Evolutionary conservation across 1,140 invertebrate species (phyloP), one percentile per base, ranked within the genome.

Genomic region (Nephila pilipes): DNA sequence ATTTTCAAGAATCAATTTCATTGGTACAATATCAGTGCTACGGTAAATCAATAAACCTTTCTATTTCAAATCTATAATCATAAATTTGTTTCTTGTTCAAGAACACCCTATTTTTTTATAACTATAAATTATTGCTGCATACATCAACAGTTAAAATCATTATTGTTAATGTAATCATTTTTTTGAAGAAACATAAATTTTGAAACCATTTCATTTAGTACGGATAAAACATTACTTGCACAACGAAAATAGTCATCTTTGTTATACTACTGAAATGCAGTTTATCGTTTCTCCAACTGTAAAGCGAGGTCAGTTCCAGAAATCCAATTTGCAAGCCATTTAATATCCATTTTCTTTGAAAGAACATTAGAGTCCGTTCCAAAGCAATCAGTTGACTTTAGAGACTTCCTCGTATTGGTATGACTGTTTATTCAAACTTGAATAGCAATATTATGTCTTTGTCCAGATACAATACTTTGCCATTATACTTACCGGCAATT

Each of bases 281-380:
- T 14, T 38, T 38, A 81, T 81, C 46, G 80, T 81, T 55, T 46
- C 80, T 55, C 10, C 46, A 29, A 29, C 46, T 54, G 46, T 10
- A 81, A 81, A 20, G 10, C 54, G 80, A 81, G 46, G 46, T 81
- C 80, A 46, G 46, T n/a, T 46, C n/a, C 22, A 81, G 46, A 46
- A 81, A 81, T 54, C 80, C 75, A 80, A 38, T 81, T 81, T 54
- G 38, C 80, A 54, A 38, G 38, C n/a, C 22, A 81, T 81, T 81
- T 54, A 81, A 81, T 81, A 81, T 25, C 80, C 80, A 54, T 81
- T 81, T 81, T 54, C 22, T 12, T 81, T n/a, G 0, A 81, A 81
- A 81, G 80, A 81, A 81, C 80, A 81, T 81, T 81, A 81, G 20
- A 54, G 20, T 55, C 20, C 38, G 16, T 16, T 81, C 16, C 5